Evolutionary conservation across 2,113 vertebrate species (phyloP).

Genomic region (Dendrocopos noguchii): DNA sequence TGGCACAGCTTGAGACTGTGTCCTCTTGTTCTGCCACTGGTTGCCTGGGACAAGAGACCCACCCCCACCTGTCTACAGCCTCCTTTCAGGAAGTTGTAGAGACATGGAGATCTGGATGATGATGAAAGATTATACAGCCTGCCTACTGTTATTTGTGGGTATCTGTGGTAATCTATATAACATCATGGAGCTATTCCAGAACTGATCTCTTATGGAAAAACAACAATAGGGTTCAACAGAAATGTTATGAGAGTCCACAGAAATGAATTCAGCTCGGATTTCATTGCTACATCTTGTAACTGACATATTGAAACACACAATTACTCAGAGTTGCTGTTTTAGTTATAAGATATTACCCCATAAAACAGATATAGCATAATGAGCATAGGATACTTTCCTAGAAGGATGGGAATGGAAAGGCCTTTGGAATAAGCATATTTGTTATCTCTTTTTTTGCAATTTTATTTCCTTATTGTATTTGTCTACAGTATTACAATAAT

Average conservation of each 20-base stretch:
- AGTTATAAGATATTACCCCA: neutral
- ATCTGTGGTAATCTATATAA: neutral
- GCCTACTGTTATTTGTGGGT: neutral
- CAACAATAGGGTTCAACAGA: neutral
- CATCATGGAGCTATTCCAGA: neutral
- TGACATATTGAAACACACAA: neutral
- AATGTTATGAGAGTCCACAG: neutral
- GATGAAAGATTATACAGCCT: neutral
- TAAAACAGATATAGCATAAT: neutral
- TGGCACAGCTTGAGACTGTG: too few species aligned
- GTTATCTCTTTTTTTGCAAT: neutral
- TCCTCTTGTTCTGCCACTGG: too few species aligned
- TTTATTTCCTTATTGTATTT: neutral
- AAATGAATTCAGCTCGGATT: constrained; percentile 8
- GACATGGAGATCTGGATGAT: neutral
- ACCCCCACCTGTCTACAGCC: too few species aligned
- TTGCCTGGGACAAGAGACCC: too few species aligned
- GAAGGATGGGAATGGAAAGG: neutral
- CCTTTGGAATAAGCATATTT: neutral
- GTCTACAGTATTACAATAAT: neutral
- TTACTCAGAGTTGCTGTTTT: neutral
- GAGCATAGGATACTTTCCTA: neutral
- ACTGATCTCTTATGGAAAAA: neutral
- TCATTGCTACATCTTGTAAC: neutral
- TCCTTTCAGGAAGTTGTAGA: too few species aligned